A percentile compares a stretch with the other conserved stretches of the same genome.
These are phyloP conservation scores for Druon quercuslanigerum DNA, from an alignment of 1,140 invertebrate species.

Conservation along the genomic window DNA sequence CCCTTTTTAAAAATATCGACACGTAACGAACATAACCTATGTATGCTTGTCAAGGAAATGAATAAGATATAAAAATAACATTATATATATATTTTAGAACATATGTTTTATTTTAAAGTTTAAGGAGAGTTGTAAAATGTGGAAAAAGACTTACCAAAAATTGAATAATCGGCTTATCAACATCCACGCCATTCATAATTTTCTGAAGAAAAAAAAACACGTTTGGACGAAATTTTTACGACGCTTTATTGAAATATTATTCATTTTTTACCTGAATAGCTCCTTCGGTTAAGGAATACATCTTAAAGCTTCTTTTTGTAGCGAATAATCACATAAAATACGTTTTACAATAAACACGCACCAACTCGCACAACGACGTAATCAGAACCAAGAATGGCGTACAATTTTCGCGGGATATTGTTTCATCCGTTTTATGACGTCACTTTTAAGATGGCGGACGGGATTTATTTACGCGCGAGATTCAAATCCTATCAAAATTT, in stretches of 20 bases:
- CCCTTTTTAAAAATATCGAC: constrained; percentile 11
- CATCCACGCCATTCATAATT: constrained; percentile 81
- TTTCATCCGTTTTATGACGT: too few species aligned
- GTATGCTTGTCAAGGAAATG: neutral
- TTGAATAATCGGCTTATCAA: constrained; percentile 83
- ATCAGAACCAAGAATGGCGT: too few species aligned
- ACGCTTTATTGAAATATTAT: neutral
- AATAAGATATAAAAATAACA: neutral
- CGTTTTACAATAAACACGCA: too few species aligned
- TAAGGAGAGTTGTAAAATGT: neutral
- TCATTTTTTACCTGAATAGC: constrained; percentile 49
- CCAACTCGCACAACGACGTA: too few species aligned
- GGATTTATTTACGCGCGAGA: too few species aligned
- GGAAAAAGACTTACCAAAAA: constrained; percentile 82
- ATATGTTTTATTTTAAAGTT: too few species aligned
- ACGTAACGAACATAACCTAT: neutral
- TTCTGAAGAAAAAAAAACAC: constrained; percentile 71
- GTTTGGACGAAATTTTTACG: constrained; percentile 9
- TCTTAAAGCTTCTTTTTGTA: neutral
- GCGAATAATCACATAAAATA: too few species aligned
- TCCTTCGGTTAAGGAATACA: constrained; percentile 51
- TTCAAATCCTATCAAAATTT: too few species aligned
- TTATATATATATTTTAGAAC: neutral
- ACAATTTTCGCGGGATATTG: too few species aligned
- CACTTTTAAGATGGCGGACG: too few species aligned